Conservation (phyloP, 2,888 invertebrate genomes). For the Agrilus cyanescens region DNA sequence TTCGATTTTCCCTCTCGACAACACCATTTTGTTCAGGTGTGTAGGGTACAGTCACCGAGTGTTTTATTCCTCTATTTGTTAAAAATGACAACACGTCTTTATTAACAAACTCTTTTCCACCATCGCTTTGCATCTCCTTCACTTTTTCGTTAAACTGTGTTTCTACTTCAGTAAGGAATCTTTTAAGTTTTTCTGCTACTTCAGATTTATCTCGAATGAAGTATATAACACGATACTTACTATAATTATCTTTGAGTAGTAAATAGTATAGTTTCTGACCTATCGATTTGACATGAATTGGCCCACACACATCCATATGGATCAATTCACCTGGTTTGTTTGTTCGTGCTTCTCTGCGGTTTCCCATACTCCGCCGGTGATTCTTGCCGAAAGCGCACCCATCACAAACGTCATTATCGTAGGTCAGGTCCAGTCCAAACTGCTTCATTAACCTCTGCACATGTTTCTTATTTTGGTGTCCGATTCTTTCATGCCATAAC, state of each 20-base stretch:
- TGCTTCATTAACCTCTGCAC: constrained; percentile 10
- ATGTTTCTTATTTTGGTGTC: constrained; percentile 14
- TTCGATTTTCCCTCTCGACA: no score
- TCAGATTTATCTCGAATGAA: constrained; percentile 11
- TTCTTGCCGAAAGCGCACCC: constrained; percentile 16
- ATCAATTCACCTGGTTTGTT: constrained; percentile 5
- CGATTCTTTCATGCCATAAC: constrained; percentile 13
- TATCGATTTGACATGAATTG: constrained; percentile 4
- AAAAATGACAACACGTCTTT: constrained; percentile 8
- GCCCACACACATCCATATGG: no score
- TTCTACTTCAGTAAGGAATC: constrained; percentile 8
- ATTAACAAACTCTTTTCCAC: constrained; percentile 16
- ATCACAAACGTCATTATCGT: constrained; percentile 11
- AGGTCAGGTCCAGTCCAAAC: constrained; percentile 7
- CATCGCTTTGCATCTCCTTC: constrained; percentile 15
- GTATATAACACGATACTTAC: constrained; percentile 4
- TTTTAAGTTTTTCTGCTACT: constrained; percentile 5
- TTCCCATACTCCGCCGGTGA: constrained; percentile 12
- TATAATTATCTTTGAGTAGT: constrained; percentile 8
- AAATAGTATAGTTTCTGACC: constrained; percentile 8
- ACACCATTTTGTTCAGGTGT: background rate
- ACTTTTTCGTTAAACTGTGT: constrained; percentile 13
- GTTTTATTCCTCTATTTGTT: constrained; percentile 12
- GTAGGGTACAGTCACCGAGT: constrained; percentile 8
- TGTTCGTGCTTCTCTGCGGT: constrained; percentile 3